A percentile compares a stretch with the other conserved stretches of the same genome.
phyloP scores from a whole-genome alignment of 2,888 invertebrate species.

The Drosophila anceps region DNA sequence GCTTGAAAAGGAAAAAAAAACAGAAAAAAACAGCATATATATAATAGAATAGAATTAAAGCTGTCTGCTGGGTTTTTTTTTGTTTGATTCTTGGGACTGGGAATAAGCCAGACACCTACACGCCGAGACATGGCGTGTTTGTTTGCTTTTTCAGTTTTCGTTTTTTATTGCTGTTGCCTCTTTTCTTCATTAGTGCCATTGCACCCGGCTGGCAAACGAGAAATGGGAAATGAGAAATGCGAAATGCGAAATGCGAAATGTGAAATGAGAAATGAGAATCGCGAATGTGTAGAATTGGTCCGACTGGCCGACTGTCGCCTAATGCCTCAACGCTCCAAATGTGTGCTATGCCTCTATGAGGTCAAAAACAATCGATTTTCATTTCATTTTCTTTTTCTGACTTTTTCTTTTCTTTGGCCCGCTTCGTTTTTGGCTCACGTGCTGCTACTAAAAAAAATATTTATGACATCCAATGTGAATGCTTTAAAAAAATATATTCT shows the following conservation, averaged over 20 bases:
- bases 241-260: conserved; percentile 28
- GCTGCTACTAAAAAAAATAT: conserved; percentile 44
- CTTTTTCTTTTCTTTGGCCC: conserved; percentile 49
- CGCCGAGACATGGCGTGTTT: conserved; percentile 67
- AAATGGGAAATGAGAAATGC: conserved; percentile 16
- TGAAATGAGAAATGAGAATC: conserved; percentile 26
- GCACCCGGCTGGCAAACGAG: conserved; percentile 55
- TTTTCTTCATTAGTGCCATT: conserved; percentile 73
- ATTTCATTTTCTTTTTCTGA: conserved; percentile 57
- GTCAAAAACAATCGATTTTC: conserved; percentile 83
- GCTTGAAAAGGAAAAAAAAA: conserved; percentile 22
- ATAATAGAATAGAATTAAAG: conserved; percentile 57
- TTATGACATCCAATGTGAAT: conserved; percentile 27
- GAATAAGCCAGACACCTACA: conserved; percentile 53
- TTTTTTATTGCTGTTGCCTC: conserved; percentile 33
- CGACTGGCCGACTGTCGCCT: conserved; percentile 50
- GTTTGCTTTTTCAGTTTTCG: conserved; percentile 73
- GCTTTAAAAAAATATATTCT: conserved; percentile 25
- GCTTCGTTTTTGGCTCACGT: conserved; percentile 63
- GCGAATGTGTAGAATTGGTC: conserved; percentile 37
- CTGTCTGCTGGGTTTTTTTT: conserved; percentile 52
- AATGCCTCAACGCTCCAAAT: conserved; percentile 66
- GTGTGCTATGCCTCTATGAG: conserved; percentile 73
- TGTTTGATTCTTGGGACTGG: conserved; percentile 33
- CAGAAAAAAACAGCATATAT: conserved; percentile 9